Evolutionary conservation across 2,888 invertebrate species (phyloP), one percentile per base, ranked within the genome.

Genomic region (Epistrophe eligans): DNA sequence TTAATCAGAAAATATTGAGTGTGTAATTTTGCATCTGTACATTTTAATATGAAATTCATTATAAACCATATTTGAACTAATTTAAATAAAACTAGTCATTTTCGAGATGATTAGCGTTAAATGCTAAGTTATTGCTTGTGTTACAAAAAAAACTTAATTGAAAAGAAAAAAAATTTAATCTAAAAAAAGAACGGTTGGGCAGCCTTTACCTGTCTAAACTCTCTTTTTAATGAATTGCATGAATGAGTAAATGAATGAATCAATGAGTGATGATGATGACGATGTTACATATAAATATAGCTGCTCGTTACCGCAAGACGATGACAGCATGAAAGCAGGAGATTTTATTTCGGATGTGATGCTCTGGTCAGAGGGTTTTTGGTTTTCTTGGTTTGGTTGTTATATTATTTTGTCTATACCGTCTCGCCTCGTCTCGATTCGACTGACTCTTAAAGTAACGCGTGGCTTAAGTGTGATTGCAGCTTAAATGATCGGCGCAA

Each of bases 181-280:
- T 38, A 48, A 48, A 48, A n/a, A 45, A n/a, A 52, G 3, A 28
- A 55, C 55, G 9, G 9, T 43, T 62, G 62, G 62, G 0, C 43
- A 62, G 40, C 24, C 24, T 62, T 9, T 15, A 2, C 15, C 40
- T 43, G 9, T 17, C 58, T 58, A 45, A 57, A 70, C 58, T 24
- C 28, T 64, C 50, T 45, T 8, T 52, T 85, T 71, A 87, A 87
- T 87, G 87, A 79, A 87, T 79, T 83, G 76, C 76, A 71, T 72
- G 79, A 79, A 79, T 70, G 73, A 79, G 50, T 87, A 66, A 83
- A 64, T 87, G 87, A 87, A 82, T 87, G 82, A 82, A 87, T 83
- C 71, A 87, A 76, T 77, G 79, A 79, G 64, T 79, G 83, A 87
- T 73, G 83, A 62, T 79, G 82, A 77, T 60, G 84, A 71, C 73